phyloP scores from a whole-genome alignment of 2,797 vertebrate species.

The Melanotaenia trifasciata region DNA sequence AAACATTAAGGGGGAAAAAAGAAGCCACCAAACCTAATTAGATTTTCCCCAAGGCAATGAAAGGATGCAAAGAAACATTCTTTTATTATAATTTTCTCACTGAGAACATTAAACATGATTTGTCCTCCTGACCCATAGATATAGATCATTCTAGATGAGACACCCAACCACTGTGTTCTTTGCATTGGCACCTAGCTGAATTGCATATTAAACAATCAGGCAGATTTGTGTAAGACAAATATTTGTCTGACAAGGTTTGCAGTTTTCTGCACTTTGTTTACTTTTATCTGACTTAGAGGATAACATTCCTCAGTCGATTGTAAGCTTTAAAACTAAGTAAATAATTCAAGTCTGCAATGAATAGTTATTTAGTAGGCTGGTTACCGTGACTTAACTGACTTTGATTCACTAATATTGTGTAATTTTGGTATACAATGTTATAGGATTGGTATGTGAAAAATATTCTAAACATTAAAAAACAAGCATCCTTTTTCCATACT shows the following conservation, averaged over 20 bases:
- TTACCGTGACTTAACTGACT: constrained; percentile 9
- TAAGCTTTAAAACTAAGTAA: constrained; percentile 41
- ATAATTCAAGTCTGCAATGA: constrained; percentile 29
- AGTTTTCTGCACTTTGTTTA: constrained; percentile 27
- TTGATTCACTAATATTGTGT: constrained; percentile 3
- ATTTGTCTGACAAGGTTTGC: constrained; percentile 29
- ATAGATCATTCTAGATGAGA: constrained; percentile 46
- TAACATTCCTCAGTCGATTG: constrained; percentile 34
- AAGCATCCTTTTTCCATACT: neutral
- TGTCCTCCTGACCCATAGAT: constrained; percentile 26
- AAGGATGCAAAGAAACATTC: neutral
- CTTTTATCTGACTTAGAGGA: constrained; percentile 43
- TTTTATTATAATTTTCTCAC: neutral
- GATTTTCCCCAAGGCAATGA: neutral
- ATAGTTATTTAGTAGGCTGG: constrained; percentile 4
- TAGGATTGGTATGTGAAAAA: neutral
- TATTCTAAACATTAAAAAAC: neutral
- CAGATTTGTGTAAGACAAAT: constrained; percentile 5
- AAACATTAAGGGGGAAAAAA: neutral
- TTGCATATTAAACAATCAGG: constrained; percentile 54
- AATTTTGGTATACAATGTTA: neutral
- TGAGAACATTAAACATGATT: neutral
- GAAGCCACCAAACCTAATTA: neutral
- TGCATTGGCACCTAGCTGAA: constrained; percentile 49
- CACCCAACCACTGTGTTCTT: constrained; percentile 22